Evolutionary conservation across 2,888 invertebrate genomes (phyloP).

Genomic region (Drosophila dives): DNA sequence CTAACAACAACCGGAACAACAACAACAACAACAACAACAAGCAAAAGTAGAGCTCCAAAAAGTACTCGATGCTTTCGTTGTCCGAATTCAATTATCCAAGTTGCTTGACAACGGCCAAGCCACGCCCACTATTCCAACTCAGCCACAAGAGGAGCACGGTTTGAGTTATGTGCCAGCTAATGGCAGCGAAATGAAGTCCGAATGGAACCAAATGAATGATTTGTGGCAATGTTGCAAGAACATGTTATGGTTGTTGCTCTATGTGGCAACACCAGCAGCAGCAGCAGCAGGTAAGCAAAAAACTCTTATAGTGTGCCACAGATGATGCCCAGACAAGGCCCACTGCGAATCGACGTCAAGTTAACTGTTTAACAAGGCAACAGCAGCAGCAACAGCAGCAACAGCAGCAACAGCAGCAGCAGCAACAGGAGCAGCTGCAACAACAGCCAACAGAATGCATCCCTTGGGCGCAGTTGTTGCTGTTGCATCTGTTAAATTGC

Average conservation of each 20-base stretch:
- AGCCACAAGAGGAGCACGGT: neutral
- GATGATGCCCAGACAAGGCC: constrained; percentile 29
- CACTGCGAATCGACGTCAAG: constrained; percentile 5
- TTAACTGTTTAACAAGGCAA: constrained; percentile 49
- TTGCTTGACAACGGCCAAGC: neutral
- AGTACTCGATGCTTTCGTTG: constrained; percentile 39
- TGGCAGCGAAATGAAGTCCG: constrained; percentile 62
- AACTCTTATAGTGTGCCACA: neutral
- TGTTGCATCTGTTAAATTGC: constrained; percentile 57
- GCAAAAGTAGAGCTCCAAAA: constrained; percentile 17
- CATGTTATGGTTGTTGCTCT: constrained; percentile 20
- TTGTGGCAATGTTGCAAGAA: constrained; percentile 46
- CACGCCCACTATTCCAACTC: neutral
- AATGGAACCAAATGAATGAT: constrained; percentile 49
- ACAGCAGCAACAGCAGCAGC: constrained; percentile 8
- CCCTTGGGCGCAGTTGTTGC: constrained; percentile 69
- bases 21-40: neutral
- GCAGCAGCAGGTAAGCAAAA: constrained; percentile 26
- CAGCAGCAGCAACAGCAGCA: constrained; percentile 12
- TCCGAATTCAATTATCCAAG: constrained; percentile 52
- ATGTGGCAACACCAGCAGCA: constrained; percentile 9
- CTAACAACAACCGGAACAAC: constrained; percentile 7
- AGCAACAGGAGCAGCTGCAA: constrained; percentile 19
- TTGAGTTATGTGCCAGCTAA: constrained; percentile 62
- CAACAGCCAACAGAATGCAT: constrained; percentile 48